Base-by-base conservation (phyloP, 2,113 vertebrate species). In the Chloebia gouldiae region DNA sequence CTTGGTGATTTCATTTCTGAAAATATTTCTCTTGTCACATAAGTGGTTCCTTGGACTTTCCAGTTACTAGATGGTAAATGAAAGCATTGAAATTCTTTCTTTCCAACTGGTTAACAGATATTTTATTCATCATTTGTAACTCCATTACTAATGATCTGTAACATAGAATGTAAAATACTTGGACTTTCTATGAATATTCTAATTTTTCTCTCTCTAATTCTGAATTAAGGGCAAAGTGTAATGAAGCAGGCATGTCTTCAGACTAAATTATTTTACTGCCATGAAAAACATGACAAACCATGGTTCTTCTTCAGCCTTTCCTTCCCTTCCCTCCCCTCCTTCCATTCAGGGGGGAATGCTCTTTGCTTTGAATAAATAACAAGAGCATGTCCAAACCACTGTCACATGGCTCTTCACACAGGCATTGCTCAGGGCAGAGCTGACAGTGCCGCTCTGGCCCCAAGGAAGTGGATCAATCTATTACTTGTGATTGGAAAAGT, bases 381-480 rank as follows among this genome's bases (percentile, higher is more conserved):
- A 60, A 64, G 53, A 95, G 37, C 18, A 44, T 27, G 21, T 66
- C 82, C 68, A 92, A 73, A 78, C 1, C 68, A 30, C 44, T 3
- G 10, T 86, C 80, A 63, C 35, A 40, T 37, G 83, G 72, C 17
- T 35, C 53, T 51, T 53, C 7, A 7, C 3, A 11, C 10, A 42
- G 45, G 10, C 25, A 1, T 39, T 54, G 70, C 90, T 79, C 0
- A 0, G 47, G 92, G 77, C 66, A 83, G 83, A 76, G 56, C 51
- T 4, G 1, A 30, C 39, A 47, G 50, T 0, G 0, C 40, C 0
- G 0, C 28, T 28, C 31, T 66, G 60, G 56, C 61, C 73, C 66
- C 11, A 0, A 28, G 51, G 71, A 63, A 35, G 53, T 59, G 45
- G 30, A 91, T 77, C 57, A 27, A 54, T 80, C 65, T 22, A 45